Percentiles rank a stretch among this genome's conserved stretches.
Conservation (phyloP, 2,888 invertebrate genomes). For the Sericinus montela region DNA sequence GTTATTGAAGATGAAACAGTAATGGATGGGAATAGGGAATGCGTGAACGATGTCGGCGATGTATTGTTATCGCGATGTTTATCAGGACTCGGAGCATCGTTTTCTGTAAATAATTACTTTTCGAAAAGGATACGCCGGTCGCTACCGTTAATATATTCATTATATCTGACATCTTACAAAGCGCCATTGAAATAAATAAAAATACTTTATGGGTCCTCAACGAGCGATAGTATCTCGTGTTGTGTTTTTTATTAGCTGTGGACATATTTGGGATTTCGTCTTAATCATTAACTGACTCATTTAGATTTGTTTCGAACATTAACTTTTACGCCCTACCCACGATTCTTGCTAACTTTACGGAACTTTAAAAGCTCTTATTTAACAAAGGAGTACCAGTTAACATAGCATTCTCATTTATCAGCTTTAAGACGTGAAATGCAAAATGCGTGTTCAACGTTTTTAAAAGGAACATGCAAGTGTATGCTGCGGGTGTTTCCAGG, state of each 20-base stretch:
- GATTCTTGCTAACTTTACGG: slow-evolving; percentile 14
- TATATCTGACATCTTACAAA: slow-evolving; percentile 73
- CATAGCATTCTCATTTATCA: not conserved
- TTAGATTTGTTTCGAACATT: slow-evolving; percentile 50
- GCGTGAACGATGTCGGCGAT: slow-evolving; percentile 76
- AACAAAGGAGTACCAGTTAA: not conserved
- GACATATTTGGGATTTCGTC: slow-evolving; percentile 48
- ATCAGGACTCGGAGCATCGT: slow-evolving; percentile 72
- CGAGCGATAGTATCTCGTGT: slow-evolving; percentile 42
- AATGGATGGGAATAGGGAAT: slow-evolving; percentile 76
- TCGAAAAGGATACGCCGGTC: slow-evolving; percentile 65
- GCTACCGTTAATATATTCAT: slow-evolving; percentile 78
- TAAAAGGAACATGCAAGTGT: slow-evolving; percentile 40
- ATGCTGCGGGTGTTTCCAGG: slow-evolving; percentile 46
- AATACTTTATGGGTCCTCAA: slow-evolving; percentile 56
- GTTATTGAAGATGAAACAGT: slow-evolving; percentile 77
- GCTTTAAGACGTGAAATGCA: slow-evolving; percentile 35
- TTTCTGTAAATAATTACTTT: slow-evolving; percentile 75
- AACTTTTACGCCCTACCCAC: slow-evolving; percentile 42
- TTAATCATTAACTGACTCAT: slow-evolving; percentile 47
- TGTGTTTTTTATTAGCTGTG: slow-evolving; percentile 39
- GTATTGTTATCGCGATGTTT: slow-evolving; percentile 76
- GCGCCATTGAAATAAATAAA: slow-evolving; percentile 68
- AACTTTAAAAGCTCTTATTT: not conserved
- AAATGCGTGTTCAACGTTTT: slow-evolving; percentile 48